Percentiles rank a stretch among this genome's conserved stretches.
Conservation (phyloP, 2,888 invertebrate species). For the Beris chalybata region DNA sequence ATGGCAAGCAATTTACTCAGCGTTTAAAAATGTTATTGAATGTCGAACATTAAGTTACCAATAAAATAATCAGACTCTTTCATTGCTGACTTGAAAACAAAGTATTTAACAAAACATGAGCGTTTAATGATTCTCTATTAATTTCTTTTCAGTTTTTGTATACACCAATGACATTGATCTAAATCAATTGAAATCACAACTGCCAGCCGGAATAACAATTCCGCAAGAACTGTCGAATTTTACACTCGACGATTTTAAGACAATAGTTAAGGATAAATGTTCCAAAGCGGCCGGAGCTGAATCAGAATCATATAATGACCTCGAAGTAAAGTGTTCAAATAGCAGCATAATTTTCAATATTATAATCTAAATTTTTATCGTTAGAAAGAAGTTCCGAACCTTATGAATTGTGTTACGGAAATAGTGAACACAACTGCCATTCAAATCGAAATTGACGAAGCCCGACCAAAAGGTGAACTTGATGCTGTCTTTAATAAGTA, state of each 20-base stretch:
- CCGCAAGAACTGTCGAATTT: conserved; percentile 36
- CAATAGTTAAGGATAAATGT: conserved; percentile 67
- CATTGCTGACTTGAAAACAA: too few relatives aligned
- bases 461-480: conserved; percentile 69
- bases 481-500: conserved; percentile 71
- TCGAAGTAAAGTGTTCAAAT: conserved; percentile 54
- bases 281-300: conserved; percentile 63
- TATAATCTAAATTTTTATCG: neutral
- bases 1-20: too few relatives aligned
- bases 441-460: conserved; percentile 67
- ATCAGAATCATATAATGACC: conserved; percentile 61
- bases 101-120: too few relatives aligned
- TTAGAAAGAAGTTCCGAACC: conserved; percentile 46
- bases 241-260: conserved; percentile 57
- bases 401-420: conserved; percentile 61
- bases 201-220: conserved; percentile 26
- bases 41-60: too few relatives aligned
- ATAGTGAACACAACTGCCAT: conserved; percentile 64
- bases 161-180: conserved; percentile 29
- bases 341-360: neutral
- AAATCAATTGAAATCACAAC: conserved; percentile 30
- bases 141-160: conserved; percentile 17
- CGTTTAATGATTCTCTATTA: too few relatives aligned
- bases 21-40: too few relatives aligned
- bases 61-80: too few relatives aligned